Percentiles rank a stretch among this genome's conserved stretches.
Evolutionary conservation across 2,797 vertebrate species (phyloP).

Genomic region (Neostethus bicornis): DNA sequence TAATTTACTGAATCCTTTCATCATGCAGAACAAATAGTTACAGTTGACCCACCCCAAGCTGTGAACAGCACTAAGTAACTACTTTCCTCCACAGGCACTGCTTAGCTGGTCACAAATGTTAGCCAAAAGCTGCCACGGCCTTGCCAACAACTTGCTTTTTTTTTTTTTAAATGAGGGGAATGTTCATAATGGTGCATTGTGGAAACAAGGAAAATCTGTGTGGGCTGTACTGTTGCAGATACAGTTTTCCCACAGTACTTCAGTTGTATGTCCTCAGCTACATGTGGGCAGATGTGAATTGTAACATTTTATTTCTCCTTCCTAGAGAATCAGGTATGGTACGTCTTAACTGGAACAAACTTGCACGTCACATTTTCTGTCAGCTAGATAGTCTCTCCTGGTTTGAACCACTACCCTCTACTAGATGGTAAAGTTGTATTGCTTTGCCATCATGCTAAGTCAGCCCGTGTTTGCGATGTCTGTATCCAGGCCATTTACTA

Average conservation of each 20-base stretch:
- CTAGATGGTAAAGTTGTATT: conserved; percentile 41
- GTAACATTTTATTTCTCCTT: conserved; percentile 43
- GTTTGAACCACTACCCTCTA: conserved; percentile 66
- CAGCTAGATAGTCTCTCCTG: conserved; percentile 54
- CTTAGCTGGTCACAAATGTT: conserved; percentile 55
- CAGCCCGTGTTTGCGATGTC: conserved; percentile 14
- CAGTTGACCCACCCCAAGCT: conserved; percentile 70
- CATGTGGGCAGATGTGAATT: conserved; percentile 64
- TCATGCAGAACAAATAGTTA: conserved; percentile 55
- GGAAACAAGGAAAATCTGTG: conserved; percentile 54
- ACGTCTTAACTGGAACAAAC: conserved; percentile 72
- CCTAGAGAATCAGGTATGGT: conserved; percentile 70
- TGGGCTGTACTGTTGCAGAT: conserved; percentile 47
- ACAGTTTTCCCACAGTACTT: conserved; percentile 33
- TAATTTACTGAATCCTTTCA: conserved; percentile 50
- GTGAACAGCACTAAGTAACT: conserved; percentile 75
- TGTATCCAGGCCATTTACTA: conserved; percentile 46
- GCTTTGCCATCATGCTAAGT: conserved; percentile 35
- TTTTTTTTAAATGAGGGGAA: conserved; percentile 28
- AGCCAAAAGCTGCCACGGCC: conserved; percentile 66
- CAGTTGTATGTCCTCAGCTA: conserved; percentile 45
- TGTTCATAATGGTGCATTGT: conserved; percentile 51
- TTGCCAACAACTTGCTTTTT: conserved; percentile 54
- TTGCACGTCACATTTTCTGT: conserved; percentile 69
- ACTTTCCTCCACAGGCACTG: conserved; percentile 62